These are phyloP conservation scores for Cartodere bifasciata DNA, from an alignment of 2,888 invertebrate genomes.

Conservation along the genomic window DNA sequence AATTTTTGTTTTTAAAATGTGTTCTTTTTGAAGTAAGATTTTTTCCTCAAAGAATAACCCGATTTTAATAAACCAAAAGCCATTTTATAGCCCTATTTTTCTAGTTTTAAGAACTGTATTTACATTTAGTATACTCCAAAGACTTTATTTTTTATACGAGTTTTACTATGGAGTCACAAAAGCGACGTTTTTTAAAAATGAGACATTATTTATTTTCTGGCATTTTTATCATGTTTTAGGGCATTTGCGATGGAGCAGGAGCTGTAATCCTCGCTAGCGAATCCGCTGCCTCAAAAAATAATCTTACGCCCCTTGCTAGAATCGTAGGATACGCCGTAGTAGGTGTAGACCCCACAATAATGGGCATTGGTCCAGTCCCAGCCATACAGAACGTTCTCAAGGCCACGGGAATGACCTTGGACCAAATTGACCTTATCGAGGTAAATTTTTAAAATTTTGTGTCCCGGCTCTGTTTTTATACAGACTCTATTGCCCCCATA, in stretches of 20 bases:
- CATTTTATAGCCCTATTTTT: too few relatives aligned
- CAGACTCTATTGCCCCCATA: too few relatives aligned
- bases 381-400: constrained; percentile 81
- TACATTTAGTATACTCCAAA: too few relatives aligned
- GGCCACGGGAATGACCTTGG: constrained; percentile 60
- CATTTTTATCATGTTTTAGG: constrained; percentile 43
- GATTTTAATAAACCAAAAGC: too few relatives aligned
- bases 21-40: too few relatives aligned
- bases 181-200: too few relatives aligned
- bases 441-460: constrained; percentile 36
- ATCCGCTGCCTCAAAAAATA: constrained; percentile 67
- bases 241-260: constrained; percentile 95
- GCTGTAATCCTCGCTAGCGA: constrained; percentile 86
- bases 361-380: constrained; percentile 95
- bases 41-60: too few relatives aligned
- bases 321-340: constrained; percentile 85
- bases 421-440: constrained; percentile 88
- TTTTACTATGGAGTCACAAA: too few relatives aligned
- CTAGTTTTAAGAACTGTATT: too few relatives aligned
- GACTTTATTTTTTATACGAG: too few relatives aligned
- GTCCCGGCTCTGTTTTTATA: too few relatives aligned
- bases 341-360: constrained; percentile 93
- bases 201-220: background rate
- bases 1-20: too few relatives aligned
- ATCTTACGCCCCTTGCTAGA: constrained; percentile 80